Base-by-base conservation (phyloP, 1,140 invertebrate genomes). In the Lutraria rhynchaena region DNA sequence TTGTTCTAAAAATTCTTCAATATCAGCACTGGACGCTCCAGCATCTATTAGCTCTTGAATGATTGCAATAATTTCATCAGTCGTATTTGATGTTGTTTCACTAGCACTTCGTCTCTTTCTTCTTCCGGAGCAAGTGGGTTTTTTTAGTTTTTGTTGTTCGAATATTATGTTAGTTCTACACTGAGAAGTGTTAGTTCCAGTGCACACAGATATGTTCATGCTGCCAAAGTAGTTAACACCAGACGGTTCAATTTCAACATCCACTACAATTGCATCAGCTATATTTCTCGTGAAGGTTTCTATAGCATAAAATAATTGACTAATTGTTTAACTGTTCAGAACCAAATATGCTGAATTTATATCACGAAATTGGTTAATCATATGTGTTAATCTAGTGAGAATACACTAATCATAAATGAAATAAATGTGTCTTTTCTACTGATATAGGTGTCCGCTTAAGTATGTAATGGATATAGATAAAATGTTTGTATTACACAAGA, bases 221-320 rank as follows among this genome's bases (percentile, higher is more conserved):
- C 37, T 41, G 5, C 5, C 37, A 3, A 27, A 46, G 2, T 46
- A n/a, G 19, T 67, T n/a, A 67, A 46, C n/a, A 22, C 19, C 33
- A 33, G 27, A 19, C 0, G 35, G 35, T 44, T 33, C n/a, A 44
- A 7, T 22, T 0, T 67, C 49, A 37, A 67, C 49, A 15, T 67
- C 63, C 27, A 67, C 3, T 4, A 27, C 15, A 9, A 67, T 46
- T 13, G 44, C 29, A 31, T 67, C 63, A 51, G 63, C 63, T 49
- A 67, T 67, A 5, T 29, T 41, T 5, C 31, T 24, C 5, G 41
- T 29, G 11, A 67, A 15, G 7, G 41, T 22, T 46, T 17, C 63
- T 67, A 9, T 2, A 67, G 13, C 17, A 46, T 27, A 46, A 41
- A 65, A 29, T n/a, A 35, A 2, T 22, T n/a, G n/a, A n/a, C n/a